phyloP scores from a whole-genome alignment of 2,888 invertebrate genomes.

The Zaprionus obscuricornis region DNA sequence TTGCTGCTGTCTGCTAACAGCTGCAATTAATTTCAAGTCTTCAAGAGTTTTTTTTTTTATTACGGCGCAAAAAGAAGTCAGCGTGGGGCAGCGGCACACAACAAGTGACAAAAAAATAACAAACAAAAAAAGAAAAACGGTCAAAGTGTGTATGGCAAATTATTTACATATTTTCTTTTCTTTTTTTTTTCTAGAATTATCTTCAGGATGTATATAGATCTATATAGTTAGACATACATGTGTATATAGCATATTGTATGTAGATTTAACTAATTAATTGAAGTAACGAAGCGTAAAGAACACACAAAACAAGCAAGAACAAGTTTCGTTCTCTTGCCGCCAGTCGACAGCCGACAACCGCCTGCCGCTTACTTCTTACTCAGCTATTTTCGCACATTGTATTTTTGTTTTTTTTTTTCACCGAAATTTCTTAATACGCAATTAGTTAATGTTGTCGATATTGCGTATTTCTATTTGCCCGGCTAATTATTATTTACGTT shows the following conservation, averaged over 20 bases:
- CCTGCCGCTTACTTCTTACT: not conserved
- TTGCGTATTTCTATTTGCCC: not conserved
- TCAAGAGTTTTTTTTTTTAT: slow-evolving; percentile 13
- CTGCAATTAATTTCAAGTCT: slow-evolving; percentile 54
- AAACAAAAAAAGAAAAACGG: not conserved
- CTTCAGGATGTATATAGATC: slow-evolving; percentile 1
- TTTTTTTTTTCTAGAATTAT: slow-evolving; percentile 20
- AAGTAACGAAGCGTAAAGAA: slow-evolving; percentile 66
- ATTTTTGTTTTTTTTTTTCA: slow-evolving; percentile 8
- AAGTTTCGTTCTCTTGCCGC: slow-evolving; percentile 43
- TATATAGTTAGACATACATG: slow-evolving; percentile 5
- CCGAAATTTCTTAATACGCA: slow-evolving; percentile 11
- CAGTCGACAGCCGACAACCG: slow-evolving; percentile 1
- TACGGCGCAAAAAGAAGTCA: slow-evolving; percentile 22
- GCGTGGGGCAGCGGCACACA: slow-evolving; percentile 33
- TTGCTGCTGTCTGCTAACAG: slow-evolving; percentile 38
- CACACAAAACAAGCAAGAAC: slow-evolving; percentile 60
- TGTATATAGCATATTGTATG: slow-evolving; percentile 1
- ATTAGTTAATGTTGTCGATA: slow-evolving; percentile 5
- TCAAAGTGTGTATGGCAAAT: not conserved
- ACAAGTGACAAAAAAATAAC: slow-evolving; percentile 50
- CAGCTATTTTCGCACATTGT: slow-evolving; percentile 20
- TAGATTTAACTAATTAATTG: slow-evolving; percentile 56
- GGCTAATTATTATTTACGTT: not conserved
- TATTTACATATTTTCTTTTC: slow-evolving; percentile 1